A percentile compares a stretch with the other conserved stretches of the same genome.
Evolutionary conservation across 2,797 vertebrate genomes (phyloP).

Genomic region (Acanthopagrus latus): DNA sequence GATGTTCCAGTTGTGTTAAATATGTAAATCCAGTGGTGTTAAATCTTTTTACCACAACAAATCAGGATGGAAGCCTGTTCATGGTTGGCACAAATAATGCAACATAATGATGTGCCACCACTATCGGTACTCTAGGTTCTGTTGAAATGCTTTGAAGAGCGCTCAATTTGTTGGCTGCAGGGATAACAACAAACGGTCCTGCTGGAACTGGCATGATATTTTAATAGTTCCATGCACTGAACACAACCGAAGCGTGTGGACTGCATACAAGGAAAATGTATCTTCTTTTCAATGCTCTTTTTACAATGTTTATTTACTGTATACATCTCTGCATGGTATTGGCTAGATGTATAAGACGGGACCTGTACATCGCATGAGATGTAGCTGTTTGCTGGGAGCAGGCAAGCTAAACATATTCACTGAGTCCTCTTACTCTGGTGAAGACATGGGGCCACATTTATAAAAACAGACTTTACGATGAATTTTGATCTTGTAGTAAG

Average conservation of each 20-base stretch:
- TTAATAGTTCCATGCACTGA: neutral
- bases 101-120: neutral
- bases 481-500: too few species aligned
- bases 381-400: neutral
- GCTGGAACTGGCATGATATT: neutral
- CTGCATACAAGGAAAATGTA: neutral
- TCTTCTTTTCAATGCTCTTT: neutral
- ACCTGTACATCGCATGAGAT: neutral
- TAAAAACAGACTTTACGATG: too few species aligned
- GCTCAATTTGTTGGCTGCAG: neutral
- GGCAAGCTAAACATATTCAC: neutral
- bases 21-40: constrained; percentile 13
- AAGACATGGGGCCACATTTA: neutral
- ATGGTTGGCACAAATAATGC: constrained; percentile 15
- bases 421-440: neutral
- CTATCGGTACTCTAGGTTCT: neutral
- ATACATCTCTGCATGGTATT: neutral
- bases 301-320: neutral
- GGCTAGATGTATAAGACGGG: neutral
- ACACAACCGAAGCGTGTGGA: neutral
- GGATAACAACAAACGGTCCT: neutral
- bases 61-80: neutral
- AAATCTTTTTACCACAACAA: neutral
- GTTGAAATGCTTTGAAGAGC: neutral
- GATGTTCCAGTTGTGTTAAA: neutral